These are phyloP conservation scores for Cottus gobio DNA, from an alignment of 2,113 vertebrate genomes.

Conservation along the genomic window DNA sequence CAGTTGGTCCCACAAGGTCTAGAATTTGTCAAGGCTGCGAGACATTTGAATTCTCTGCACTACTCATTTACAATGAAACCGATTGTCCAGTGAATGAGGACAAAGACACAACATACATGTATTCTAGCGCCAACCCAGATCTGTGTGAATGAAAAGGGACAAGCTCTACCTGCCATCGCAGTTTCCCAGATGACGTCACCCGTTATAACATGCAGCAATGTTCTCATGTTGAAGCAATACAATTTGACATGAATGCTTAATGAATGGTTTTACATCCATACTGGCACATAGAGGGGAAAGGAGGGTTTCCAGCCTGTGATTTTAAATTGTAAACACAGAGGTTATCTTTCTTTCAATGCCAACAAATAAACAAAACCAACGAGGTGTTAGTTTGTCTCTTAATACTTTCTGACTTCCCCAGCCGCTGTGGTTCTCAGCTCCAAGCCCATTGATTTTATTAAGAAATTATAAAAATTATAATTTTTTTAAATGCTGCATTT, in stretches of 20 bases:
- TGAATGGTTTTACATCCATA: neutral
- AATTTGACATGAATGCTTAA: conserved; percentile 16
- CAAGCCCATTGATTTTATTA: neutral
- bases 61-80: conserved; percentile 36
- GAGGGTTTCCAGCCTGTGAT: neutral
- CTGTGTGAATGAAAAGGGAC: neutral
- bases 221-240: neutral
- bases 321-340: neutral
- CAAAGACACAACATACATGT: neutral
- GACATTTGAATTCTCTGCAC: conserved; percentile 36
- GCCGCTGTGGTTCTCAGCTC: neutral
- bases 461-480: no score
- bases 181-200: conserved; percentile 21
- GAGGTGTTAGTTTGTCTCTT: neutral
- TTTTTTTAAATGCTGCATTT: neutral
- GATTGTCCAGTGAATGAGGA: conserved; percentile 19
- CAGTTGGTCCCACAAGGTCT: conserved; percentile 37
- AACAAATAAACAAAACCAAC: neutral
- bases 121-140: conserved; percentile 7
- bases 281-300: neutral
- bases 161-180: neutral
- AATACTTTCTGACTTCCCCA: neutral
- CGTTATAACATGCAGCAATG: conserved; percentile 17
- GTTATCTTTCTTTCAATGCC: neutral
- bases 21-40: conserved; percentile 30